Evolutionary conservation across 1,140 invertebrate genomes (phyloP).

Genomic region (Hycleus cichorii): DNA sequence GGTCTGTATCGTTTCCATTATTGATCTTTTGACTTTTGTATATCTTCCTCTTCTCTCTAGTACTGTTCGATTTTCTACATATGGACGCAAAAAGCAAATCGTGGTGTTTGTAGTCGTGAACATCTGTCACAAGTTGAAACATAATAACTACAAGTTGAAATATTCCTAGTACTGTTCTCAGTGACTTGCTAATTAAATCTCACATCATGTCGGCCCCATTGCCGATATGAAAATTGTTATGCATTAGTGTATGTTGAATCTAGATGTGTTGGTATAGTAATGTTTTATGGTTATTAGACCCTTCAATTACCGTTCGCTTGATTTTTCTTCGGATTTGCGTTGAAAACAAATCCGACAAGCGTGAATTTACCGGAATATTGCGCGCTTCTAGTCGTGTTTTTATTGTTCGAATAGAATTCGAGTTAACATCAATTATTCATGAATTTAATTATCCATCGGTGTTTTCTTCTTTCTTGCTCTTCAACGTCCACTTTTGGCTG

Average conservation of each 20-base stretch:
- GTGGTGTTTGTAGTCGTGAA: slow-evolving; percentile 19
- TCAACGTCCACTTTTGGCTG: too few relatives aligned
- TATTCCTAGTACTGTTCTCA: slow-evolving; percentile 21
- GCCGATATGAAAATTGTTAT: slow-evolving; percentile 6
- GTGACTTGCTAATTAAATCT: slow-evolving; percentile 36
- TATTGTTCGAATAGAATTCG: neutral
- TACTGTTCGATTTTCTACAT: too few relatives aligned
- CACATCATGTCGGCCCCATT: slow-evolving; percentile 22
- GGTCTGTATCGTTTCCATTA: too few relatives aligned
- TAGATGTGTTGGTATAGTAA: neutral
- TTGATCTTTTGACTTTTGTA: too few relatives aligned
- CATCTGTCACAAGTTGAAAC: slow-evolving; percentile 33
- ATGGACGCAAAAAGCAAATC: too few relatives aligned
- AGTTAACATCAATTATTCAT: neutral
- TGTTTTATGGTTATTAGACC: neutral
- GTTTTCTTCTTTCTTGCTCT: too few relatives aligned
- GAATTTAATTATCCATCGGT: slow-evolving; percentile 1
- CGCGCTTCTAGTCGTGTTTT: slow-evolving; percentile 13
- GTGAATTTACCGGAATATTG: slow-evolving; percentile 24
- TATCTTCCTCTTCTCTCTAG: too few relatives aligned
- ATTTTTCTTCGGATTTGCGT: slow-evolving; percentile 3
- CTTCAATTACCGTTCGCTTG: neutral
- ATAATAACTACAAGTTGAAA: slow-evolving; percentile 34
- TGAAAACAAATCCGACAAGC: slow-evolving; percentile 14
- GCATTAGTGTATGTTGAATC: too few relatives aligned